Evolutionary conservation across 92 coral and sea anemone species (phyloP), one percentile per base, ranked within the genome.

Genomic region (Epizoanthus scotinus): DNA sequence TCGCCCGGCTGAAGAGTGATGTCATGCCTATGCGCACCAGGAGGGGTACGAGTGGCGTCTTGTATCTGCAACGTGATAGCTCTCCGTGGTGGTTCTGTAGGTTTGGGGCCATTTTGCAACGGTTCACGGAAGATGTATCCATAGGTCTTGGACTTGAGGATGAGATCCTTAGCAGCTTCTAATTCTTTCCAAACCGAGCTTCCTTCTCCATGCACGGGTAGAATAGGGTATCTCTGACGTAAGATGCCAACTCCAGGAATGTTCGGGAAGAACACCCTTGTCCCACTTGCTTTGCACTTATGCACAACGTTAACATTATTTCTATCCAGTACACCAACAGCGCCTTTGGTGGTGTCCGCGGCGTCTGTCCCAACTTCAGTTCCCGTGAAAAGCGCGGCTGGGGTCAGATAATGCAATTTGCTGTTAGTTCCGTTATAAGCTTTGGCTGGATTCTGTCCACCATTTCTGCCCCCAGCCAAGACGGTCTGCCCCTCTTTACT

Each of bases 391-490:
- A 88, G 73, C 54, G 67, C 88, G 2, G 75, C 73, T 0, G 94
- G 94, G 1, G 90, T 88, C 14, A 55, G 86, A 70, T 88, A 85
- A 49, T 28, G 89, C 68, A 60, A 58, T 44, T 71, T 88, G 66
- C 92, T 91, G 67, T 79, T 85, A 3, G 86, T 91, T 27, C 94
- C 94, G 63, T 91, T 83, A 66, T 85, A 88, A 3, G 94, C 94
- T 54, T 72, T 83, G 0, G 47, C 44, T 2, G 59, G 49, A 6
- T 63, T 72, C 18, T 22, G 36, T 0, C 82, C 90, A 17, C 94
- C 92, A 38, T 58, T 65, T 25, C 94, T 80, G 17, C 90, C 90
- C 0, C 82, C 86, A n/a, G 67, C 85, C 49, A 49, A 26, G 4
- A 87, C 94, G 0, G 92, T 87, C 60, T 85, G 86, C 2, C 92